Conservation (phyloP, 2,888 invertebrate species). For the Malacosoma neustria region DNA sequence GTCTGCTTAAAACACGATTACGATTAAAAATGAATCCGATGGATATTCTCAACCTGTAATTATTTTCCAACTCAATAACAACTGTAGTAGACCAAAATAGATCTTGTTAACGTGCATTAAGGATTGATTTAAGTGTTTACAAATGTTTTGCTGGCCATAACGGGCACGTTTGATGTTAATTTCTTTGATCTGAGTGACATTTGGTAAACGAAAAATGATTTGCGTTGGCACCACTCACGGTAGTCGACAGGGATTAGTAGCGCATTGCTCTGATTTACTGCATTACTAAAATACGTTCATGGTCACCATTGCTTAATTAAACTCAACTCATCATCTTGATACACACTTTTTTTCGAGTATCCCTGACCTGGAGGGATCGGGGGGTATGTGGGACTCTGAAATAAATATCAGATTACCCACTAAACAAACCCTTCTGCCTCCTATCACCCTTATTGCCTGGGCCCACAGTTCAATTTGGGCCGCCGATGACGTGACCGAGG, state of each 20-base stretch:
- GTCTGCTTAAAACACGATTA: not conserved
- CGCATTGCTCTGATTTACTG: too few species aligned
- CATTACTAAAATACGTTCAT: too few species aligned
- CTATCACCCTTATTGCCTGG: too few species aligned
- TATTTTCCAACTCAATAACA: conserved; percentile 4
- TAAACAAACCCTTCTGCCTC: too few species aligned
- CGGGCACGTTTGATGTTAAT: conserved; percentile 52
- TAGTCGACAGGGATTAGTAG: conserved; percentile 32
- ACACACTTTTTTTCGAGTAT: too few species aligned
- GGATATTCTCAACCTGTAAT: not conserved
- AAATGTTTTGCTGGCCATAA: conserved; percentile 33
- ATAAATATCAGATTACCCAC: too few species aligned
- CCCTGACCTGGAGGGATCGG: too few species aligned
- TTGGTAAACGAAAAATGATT: conserved; percentile 62
- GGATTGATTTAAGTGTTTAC: conserved; percentile 20
- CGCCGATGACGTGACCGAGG: too few species aligned
- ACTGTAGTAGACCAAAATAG: conserved; percentile 21
- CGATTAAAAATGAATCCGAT: conserved; percentile 25
- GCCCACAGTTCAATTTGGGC: too few species aligned
- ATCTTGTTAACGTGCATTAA: conserved; percentile 21
- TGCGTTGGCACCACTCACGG: conserved; percentile 42
- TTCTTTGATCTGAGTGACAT: conserved; percentile 65
- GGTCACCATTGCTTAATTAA: too few species aligned
- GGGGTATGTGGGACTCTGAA: too few species aligned
- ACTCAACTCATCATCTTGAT: too few species aligned